These are phyloP conservation scores for Halcyon smyrnensis DNA, from an alignment of 2,797 vertebrate species.

Conservation along the genomic window DNA sequence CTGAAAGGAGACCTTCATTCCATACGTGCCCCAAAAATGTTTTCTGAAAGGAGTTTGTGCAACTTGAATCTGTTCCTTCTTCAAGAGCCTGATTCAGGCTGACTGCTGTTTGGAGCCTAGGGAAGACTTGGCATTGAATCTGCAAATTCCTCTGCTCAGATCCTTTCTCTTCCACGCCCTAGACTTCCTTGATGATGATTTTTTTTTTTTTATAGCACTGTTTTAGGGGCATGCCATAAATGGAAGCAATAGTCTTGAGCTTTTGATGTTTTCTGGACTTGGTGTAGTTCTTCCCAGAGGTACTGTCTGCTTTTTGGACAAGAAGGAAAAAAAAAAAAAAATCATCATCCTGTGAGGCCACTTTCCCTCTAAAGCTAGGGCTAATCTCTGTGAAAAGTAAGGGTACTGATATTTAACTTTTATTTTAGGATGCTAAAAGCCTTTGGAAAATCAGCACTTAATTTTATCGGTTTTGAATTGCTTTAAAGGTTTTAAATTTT, in stretches of 20 bases:
- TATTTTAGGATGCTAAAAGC: background rate
- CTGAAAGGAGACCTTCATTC: background rate
- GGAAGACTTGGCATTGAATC: background rate
- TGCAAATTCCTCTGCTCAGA: background rate
- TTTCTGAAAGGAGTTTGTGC: background rate
- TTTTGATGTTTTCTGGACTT: background rate
- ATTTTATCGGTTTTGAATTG: background rate
- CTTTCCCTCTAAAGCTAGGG: background rate
- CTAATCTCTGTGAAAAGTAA: background rate
- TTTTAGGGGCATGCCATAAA: background rate
- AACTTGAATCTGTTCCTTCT: background rate
- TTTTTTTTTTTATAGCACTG: background rate
- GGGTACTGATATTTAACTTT: background rate
- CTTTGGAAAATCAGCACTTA: background rate
- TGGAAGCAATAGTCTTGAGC: background rate
- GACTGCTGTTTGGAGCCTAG: background rate
- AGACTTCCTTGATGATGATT: background rate
- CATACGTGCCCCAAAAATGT: background rate
- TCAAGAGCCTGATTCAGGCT: background rate
- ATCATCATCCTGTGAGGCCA: background rate
- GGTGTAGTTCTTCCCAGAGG: background rate
- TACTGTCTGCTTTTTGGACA: background rate
- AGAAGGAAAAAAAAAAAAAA: background rate
- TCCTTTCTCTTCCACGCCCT: background rate
- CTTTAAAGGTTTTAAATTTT: background rate